Evolutionary conservation across 2,888 invertebrate species (phyloP).

Genomic region (Orthosia gracilis): DNA sequence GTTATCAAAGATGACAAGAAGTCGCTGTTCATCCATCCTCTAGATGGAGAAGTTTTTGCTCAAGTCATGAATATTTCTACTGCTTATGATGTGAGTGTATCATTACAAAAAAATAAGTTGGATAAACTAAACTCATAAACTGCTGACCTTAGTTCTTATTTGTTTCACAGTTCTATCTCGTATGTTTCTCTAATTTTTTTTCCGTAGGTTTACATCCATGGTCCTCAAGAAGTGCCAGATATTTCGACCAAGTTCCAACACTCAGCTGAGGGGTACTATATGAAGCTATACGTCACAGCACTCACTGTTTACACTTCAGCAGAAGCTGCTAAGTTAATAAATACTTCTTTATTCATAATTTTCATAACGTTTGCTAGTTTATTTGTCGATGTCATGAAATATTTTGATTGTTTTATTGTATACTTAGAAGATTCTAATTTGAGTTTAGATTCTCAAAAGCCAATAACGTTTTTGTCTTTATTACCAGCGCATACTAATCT

Average conservation of each 20-base stretch:
- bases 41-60: constrained; percentile 95
- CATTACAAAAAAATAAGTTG: too few species aligned
- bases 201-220: constrained; percentile 91
- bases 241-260: constrained; percentile 91
- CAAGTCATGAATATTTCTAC: constrained; percentile 94
- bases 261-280: constrained; percentile 89
- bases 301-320: constrained; percentile 91
- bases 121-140: too few species aligned
- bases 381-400: background rate
- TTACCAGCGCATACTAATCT: too few species aligned
- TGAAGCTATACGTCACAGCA: constrained; percentile 92
- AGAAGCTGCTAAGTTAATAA: constrained; percentile 89
- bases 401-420: background rate
- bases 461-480: too few species aligned
- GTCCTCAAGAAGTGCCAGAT: constrained; percentile 93
- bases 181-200: too few species aligned
- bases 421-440: too few species aligned
- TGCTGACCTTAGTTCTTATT: too few species aligned
- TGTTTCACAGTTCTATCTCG: too few species aligned
- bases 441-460: too few species aligned
- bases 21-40: constrained; percentile 92
- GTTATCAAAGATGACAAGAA: constrained; percentile 79
- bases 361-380: background rate
- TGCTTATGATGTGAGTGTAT: constrained; percentile 91
- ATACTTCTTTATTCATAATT: background rate